These are phyloP conservation scores for Gambusia yucatana DNA, from an alignment of 2,797 vertebrate genomes.

Conservation along the genomic window DNA sequence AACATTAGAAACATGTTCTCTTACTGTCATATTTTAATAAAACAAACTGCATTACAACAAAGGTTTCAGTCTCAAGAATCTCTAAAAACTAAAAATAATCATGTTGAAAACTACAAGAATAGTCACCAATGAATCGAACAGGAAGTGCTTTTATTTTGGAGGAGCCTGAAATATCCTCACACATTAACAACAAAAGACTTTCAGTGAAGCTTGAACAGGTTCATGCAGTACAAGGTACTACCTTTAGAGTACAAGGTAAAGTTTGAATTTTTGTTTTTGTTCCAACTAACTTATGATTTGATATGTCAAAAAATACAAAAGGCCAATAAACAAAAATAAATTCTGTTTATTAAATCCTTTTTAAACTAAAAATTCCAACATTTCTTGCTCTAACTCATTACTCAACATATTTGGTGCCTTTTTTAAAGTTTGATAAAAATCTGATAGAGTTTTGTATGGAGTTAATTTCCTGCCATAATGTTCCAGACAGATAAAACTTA, in stretches of 20 bases:
- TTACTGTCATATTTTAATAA: background rate
- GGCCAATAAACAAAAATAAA: background rate
- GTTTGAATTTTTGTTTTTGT: too few species aligned
- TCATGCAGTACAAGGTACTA: too few species aligned
- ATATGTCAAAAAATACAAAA: background rate
- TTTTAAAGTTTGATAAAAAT: background rate
- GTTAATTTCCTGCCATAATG: background rate
- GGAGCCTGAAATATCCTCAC: too few species aligned
- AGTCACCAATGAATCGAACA: too few species aligned
- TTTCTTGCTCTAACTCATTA: background rate
- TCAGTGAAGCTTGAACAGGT: too few species aligned
- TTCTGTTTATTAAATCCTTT: background rate
- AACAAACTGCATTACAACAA: background rate
- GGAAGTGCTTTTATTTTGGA: too few species aligned
- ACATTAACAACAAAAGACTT: too few species aligned
- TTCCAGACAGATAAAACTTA: background rate
- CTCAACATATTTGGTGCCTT: background rate
- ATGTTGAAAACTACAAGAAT: too few species aligned
- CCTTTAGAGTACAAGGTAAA: too few species aligned
- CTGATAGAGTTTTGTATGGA: background rate
- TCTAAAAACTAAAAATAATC: too few species aligned
- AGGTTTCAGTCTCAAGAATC: background rate
- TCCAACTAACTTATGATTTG: background rate
- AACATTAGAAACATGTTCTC: background rate
- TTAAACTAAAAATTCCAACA: background rate